Conservation (phyloP, 1,140 invertebrate species). For the Pogonognathellus flavescens region DNA sequence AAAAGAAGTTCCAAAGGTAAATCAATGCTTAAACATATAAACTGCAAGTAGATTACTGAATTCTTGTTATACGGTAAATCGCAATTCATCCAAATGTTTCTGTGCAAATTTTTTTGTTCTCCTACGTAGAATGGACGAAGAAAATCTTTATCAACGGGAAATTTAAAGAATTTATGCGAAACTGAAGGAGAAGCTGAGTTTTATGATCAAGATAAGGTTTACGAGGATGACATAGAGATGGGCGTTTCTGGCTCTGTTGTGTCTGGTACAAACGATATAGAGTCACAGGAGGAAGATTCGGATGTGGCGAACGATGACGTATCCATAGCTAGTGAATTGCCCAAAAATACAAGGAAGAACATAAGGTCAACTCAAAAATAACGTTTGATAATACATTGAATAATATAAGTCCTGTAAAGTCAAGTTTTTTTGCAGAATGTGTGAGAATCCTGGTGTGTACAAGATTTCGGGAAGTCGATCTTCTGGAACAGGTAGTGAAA, state of each 20-base stretch:
- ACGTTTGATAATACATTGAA: not conserved
- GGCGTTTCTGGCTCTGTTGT: conserved; percentile 60
- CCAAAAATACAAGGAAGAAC: conserved; percentile 35
- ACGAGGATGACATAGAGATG: conserved; percentile 61
- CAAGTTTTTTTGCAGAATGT: conserved; percentile 64
- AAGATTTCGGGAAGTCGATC: conserved; percentile 66
- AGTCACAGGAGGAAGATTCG: conserved; percentile 57
- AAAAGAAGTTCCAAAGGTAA: conserved; percentile 11
- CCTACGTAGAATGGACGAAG: conserved; percentile 62
- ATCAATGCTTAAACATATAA: not conserved
- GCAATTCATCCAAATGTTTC: no score
- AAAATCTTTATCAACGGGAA: conserved; percentile 67
- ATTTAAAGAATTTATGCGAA: conserved; percentile 61
- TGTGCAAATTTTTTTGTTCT: no score
- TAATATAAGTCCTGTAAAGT: no score
- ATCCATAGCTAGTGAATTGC: conserved; percentile 58
- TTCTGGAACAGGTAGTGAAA: conserved; percentile 62
- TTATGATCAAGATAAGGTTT: conserved; percentile 51
- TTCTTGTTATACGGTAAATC: no score
- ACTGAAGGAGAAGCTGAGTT: conserved; percentile 58
- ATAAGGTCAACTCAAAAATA: not conserved
- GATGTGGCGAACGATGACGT: conserved; percentile 59
- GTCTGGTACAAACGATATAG: conserved; percentile 61
- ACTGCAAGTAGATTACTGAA: no score
- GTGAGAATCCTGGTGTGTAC: conserved; percentile 66